Base-by-base conservation (phyloP, 2,888 invertebrate genomes). In the Ashinkailepas kermadecensis region DNA sequence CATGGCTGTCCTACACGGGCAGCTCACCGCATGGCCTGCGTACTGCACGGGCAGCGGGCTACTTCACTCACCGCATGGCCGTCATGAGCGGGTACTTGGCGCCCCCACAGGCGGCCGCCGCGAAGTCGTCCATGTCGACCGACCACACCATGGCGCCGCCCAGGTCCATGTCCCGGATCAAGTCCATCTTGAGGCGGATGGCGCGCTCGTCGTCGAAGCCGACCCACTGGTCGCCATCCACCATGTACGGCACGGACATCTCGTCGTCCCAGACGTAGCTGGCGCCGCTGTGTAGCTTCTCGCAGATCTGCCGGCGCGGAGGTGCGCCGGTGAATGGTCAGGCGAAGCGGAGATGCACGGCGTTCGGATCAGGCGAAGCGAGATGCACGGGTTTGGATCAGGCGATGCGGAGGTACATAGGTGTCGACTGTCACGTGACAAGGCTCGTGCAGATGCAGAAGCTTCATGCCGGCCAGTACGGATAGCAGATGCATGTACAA, bases 101-200 rank as follows among this genome's bases (percentile, higher is more conserved):
- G 15, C 93, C 93, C 0, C 93, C 94, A 85, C 96, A 95, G 0
- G 92, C 90, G 1, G 90, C 92, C 6, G 96, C 96, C 81, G 92
- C 93, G 87, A 96, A 96, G 88, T 96, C 96, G 85, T 96, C 96
- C 95, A 96, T 96, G 86, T 96, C 96, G 0, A 96, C 91, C 0
- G 95, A 95, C 97, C 96, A 97, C 0, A 96, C 95, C 96, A 96
- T 96, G 80, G 96, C 96, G 0, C 97, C 97, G 15, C 92, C 96
- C 85, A 91, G 96, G 12, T 94, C 94, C 82, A 92, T 93, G 65
- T 93, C 92, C 86, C 95, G 96, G 82, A 97, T 90, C 95, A 95
- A 97, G 82, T 92, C 91, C 95, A 96, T 95, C 88, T 97, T 97
- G 86, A 93, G 90, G 81, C 95, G 91, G 84, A 96, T 95, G 12